Conservation (phyloP, 2,113 vertebrate genomes). For the Chamaetylas fuelleborni region DNA sequence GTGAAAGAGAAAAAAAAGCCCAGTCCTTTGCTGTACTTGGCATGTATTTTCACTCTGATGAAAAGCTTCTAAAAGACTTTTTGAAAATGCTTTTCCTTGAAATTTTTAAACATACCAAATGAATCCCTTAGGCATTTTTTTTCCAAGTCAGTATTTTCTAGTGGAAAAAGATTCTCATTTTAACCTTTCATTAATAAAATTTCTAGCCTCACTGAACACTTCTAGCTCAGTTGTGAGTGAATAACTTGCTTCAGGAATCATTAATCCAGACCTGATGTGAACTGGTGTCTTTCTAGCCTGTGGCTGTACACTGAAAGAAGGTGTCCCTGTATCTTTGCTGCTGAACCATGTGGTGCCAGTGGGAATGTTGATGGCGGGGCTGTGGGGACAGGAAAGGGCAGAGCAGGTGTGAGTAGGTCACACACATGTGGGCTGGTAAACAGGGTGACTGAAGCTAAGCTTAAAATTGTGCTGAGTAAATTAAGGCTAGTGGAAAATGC, state of each 20-base stretch:
- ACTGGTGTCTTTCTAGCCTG: background rate
- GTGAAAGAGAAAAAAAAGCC: background rate
- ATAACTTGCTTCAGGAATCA: background rate
- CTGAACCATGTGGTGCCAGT: rapidly evolving
- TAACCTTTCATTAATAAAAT: background rate
- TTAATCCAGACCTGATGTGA: background rate
- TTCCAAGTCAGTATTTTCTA: background rate
- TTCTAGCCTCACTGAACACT: background rate
- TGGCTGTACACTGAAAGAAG: background rate
- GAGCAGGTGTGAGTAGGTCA: background rate
- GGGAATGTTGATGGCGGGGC: too few relatives aligned
- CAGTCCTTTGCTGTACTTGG: background rate
- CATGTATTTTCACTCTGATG: background rate
- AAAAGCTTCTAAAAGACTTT: background rate
- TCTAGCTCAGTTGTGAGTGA: background rate
- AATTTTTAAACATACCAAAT: background rate
- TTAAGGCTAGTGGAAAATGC: background rate
- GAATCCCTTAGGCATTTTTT: background rate
- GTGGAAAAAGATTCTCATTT: background rate
- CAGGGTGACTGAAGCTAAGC: background rate
- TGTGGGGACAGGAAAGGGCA: background rate
- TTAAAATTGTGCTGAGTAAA: background rate
- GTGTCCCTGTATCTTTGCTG: background rate
- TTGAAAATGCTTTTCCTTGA: background rate
- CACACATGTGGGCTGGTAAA: background rate